Evolutionary conservation across 2,888 invertebrate species (phyloP).

Genomic region (Brenthis daphne): DNA sequence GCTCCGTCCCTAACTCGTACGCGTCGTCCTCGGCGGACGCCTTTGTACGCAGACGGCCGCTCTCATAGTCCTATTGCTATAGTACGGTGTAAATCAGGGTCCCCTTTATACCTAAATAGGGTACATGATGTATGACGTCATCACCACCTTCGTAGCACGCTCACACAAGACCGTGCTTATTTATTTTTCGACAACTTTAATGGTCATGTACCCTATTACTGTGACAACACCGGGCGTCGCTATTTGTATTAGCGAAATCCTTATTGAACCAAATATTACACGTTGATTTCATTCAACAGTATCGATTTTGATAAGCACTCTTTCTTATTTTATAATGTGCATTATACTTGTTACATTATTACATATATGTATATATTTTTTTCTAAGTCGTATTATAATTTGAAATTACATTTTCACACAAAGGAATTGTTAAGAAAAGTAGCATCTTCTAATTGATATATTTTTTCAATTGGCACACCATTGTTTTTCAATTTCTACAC

Average conservation of each 20-base stretch:
- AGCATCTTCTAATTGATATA: too few species aligned
- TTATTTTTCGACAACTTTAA: conserved; percentile 14
- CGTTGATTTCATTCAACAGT: too few species aligned
- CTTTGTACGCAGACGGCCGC: conserved; percentile 68
- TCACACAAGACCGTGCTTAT: conserved; percentile 11
- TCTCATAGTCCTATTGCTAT: conserved; percentile 50
- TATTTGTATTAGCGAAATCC: too few species aligned
- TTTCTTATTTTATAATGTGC: not conserved
- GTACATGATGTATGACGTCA: not conserved
- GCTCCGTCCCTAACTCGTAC: conserved; percentile 71
- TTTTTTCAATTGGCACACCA: too few species aligned
- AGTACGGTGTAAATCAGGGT: conserved; percentile 26
- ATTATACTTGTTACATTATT: not conserved
- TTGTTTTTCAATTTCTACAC: too few species aligned
- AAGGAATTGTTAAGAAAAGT: too few species aligned
- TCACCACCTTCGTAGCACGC: not conserved
- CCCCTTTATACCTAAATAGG: conserved; percentile 13
- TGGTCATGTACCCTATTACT: conserved; percentile 15
- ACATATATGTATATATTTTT: too few species aligned
- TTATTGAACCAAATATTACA: too few species aligned
- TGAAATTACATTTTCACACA: too few species aligned
- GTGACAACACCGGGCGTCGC: not conserved
- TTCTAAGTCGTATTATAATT: too few species aligned
- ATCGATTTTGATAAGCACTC: too few species aligned
- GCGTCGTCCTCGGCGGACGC: conserved; percentile 74